A percentile compares a stretch with the other conserved stretches of the same genome.
Conservation (phyloP, 2,797 vertebrate genomes). For the Enteromius treurensis region DNA sequence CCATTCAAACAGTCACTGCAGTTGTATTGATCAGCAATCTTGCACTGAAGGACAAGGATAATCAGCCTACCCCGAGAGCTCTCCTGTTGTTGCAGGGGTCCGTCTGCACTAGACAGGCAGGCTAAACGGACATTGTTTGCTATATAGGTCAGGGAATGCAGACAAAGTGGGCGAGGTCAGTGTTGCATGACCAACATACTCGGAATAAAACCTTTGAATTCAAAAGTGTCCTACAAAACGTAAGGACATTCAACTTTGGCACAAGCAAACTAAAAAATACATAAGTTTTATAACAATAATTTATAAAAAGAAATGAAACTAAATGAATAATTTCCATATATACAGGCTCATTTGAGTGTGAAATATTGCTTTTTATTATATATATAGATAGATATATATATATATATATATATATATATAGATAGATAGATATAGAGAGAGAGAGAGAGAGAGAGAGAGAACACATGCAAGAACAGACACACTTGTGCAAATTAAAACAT, state of each 20-base stretch:
- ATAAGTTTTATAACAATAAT: background rate
- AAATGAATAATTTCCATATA: background rate
- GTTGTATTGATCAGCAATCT: slow-evolving; percentile 75
- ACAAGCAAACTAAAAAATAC: background rate
- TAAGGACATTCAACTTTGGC: background rate
- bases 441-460: too few relatives aligned
- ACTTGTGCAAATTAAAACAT: background rate
- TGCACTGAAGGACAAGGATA: slow-evolving; percentile 65
- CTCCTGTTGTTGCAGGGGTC: slow-evolving; percentile 48
- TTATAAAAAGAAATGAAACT: background rate
- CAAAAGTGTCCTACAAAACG: background rate
- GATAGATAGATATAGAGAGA: too few relatives aligned
- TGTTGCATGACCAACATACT: slow-evolving; percentile 16
- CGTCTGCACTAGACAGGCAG: slow-evolving; percentile 57
- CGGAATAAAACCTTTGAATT: slow-evolving; percentile 15
- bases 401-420: too few relatives aligned
- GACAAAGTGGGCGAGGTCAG: slow-evolving; percentile 19
- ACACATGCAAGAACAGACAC: background rate
- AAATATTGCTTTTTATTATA: background rate
- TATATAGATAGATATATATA: too few relatives aligned
- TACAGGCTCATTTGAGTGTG: background rate
- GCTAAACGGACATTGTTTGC: slow-evolving; percentile 46
- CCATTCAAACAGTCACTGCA: slow-evolving; percentile 66
- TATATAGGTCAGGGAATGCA: background rate
- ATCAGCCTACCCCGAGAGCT: slow-evolving; percentile 64